Evolutionary conservation across 2,113 vertebrate genomes (phyloP), one percentile per base, ranked within the genome.

Genomic region (Uria lomvia): DNA sequence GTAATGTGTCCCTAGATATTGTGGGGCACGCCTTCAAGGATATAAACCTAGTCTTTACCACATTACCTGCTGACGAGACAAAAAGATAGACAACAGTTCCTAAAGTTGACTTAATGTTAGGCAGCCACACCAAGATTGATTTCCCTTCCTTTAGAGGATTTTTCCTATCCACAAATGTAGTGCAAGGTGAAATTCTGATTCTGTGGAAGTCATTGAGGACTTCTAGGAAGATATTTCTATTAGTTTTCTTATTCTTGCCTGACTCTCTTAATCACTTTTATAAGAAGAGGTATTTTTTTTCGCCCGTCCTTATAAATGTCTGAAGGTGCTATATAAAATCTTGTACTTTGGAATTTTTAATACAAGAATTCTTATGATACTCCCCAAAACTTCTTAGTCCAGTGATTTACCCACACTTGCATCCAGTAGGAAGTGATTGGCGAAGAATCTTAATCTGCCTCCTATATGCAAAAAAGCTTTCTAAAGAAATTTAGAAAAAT

Each of bases 1-100:
- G 63, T 96, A 95, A 97, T 96, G 78, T 97, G 94, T 97, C 96
- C 96, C 96, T 92, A 92, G 96, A 90, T 94, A 96, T 68, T 95
- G 86, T 32, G 77, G 84, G 91, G 73, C 86, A 95, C 21, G 76
- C 82, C 87, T 97, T 94, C 82, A 79, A 95, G 85, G 94, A 83
- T 93, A 74, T 84, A 72, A 92, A 50, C 65, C 40, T 22, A 56
- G 55, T 71, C 68, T 70, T 86, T 58, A 90, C 78, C 62, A 79
- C n/a, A 20, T 88, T 93, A 77, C 68, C 55, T 94, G 89, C 93
- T 94, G 93, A 96, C 40, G 0, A 93, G 40, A 80, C 94, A 94
- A 59, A 92, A 96, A 45, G 24, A 62, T n/a, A 79, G 66, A 75
- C 68, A 93, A 36, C 78, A 58, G 29, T 73, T 95, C 92, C 63